Conservation (phyloP, 92 coral and sea anemone species). For the Epizoanthus fatuus region DNA sequence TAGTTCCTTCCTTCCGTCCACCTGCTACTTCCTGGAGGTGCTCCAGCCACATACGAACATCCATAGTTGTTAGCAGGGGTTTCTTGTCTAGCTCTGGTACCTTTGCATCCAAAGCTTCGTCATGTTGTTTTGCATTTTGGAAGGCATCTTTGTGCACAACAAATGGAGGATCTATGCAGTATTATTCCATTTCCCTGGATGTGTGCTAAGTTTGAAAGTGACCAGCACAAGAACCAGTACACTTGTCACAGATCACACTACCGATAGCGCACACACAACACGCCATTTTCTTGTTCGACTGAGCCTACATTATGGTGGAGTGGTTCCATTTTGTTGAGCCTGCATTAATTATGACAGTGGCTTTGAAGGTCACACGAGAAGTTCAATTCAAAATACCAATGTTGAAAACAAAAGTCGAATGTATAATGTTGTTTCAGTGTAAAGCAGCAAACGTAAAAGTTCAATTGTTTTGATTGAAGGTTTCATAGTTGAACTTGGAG, state of each 20-base stretch:
- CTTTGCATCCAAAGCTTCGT: conserved; percentile 30
- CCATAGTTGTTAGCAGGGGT: conserved; percentile 47
- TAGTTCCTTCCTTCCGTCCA: conserved; percentile 60
- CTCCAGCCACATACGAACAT: conserved; percentile 59
- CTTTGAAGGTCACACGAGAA: too few relatives aligned
- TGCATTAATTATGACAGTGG: too few relatives aligned
- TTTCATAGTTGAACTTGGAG: too few relatives aligned
- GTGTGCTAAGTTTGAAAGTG: conserved; percentile 54
- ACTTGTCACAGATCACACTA: conserved; percentile 55
- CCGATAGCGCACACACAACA: conserved; percentile 14
- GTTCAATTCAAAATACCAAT: too few relatives aligned
- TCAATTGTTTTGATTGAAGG: too few relatives aligned
- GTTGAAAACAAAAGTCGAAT: too few relatives aligned
- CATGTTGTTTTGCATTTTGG: conserved; percentile 30
- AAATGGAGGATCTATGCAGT: conserved; percentile 55
- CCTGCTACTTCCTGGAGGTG: conserved; percentile 60
- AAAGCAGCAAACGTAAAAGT: too few relatives aligned
- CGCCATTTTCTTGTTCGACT: conserved; percentile 39
- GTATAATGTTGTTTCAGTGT: too few relatives aligned
- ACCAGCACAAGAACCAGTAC: conserved; percentile 59
- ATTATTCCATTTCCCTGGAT: conserved; percentile 44
- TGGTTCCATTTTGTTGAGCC: too few relatives aligned
- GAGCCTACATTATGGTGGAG: not conserved
- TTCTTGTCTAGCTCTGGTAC: conserved; percentile 57
- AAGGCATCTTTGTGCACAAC: conserved; percentile 44